Percentiles rank a stretch among this genome's conserved stretches.
phyloP scores from a whole-genome alignment of 2,888 invertebrate species.

The Phyllotreta striolata region DNA sequence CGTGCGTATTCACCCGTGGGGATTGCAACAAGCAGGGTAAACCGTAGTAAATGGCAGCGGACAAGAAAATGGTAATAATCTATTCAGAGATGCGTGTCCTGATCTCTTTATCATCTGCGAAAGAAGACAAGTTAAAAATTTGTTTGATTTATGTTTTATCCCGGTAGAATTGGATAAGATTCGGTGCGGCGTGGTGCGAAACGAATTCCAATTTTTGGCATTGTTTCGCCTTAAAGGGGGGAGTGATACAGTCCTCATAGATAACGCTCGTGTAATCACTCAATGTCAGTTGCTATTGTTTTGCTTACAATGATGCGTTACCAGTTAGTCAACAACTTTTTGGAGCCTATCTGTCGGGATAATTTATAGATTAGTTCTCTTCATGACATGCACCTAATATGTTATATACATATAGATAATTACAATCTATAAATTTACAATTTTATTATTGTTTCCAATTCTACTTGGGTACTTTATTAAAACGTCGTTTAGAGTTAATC shows the following conservation, averaged over 20 bases:
- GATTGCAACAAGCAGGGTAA: slow-evolving; percentile 34
- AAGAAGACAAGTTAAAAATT: slow-evolving; percentile 50
- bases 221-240: slow-evolving; percentile 46
- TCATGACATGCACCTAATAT: slow-evolving; percentile 8
- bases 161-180: slow-evolving; percentile 45
- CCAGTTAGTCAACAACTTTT: slow-evolving; percentile 45
- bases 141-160: slow-evolving; percentile 52
- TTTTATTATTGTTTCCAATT: slow-evolving; percentile 27
- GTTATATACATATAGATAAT: background rate
- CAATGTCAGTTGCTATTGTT: slow-evolving; percentile 52
- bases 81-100: slow-evolving; percentile 47
- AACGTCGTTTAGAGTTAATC: background rate
- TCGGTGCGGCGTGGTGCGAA: slow-evolving; percentile 42
- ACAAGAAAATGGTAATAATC: slow-evolving; percentile 47
- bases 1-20: slow-evolving; percentile 41
- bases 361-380: slow-evolving; percentile 33
- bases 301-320: slow-evolving; percentile 46
- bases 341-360: slow-evolving; percentile 46
- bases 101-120: slow-evolving; percentile 48
- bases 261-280: slow-evolving; percentile 50
- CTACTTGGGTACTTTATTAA: background rate
- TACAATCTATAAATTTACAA: background rate
- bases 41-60: slow-evolving; percentile 39
- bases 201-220: slow-evolving; percentile 50
- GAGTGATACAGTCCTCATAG: slow-evolving; percentile 46